These are phyloP conservation scores for Coptodon bakossiorum DNA, from an alignment of 2,113 vertebrate genomes.

Conservation along the genomic window DNA sequence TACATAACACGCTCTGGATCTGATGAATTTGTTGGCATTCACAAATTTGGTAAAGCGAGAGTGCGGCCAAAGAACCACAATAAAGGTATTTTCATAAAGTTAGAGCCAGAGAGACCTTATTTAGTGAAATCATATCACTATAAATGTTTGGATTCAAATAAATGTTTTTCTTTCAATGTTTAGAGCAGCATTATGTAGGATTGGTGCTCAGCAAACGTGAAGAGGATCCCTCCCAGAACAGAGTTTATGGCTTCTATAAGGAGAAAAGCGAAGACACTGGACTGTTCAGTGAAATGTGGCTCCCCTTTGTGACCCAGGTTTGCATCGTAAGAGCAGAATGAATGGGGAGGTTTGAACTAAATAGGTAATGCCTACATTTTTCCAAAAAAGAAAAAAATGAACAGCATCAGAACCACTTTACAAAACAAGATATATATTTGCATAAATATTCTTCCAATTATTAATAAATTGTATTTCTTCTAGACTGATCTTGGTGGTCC, in stretches of 20 bases:
- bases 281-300: slow-evolving; percentile 26
- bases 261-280: slow-evolving; percentile 18
- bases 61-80: background rate
- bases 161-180: background rate
- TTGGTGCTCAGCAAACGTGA: slow-evolving; percentile 19
- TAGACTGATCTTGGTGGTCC: slow-evolving; percentile 61
- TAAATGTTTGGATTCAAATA: background rate
- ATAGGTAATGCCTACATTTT: no score
- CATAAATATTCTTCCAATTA: no score
- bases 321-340: slow-evolving; percentile 56
- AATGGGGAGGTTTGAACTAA: no score
- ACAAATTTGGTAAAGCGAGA: slow-evolving; percentile 22
- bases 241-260: slow-evolving; percentile 58
- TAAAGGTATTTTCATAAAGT: slow-evolving; percentile 37
- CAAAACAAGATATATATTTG: no score
- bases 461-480: background rate
- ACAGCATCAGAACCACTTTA: no score
- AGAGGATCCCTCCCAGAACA: slow-evolving; percentile 13
- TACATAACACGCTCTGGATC: slow-evolving; percentile 37
- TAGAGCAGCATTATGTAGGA: slow-evolving; percentile 61
- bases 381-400: no score
- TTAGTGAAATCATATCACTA: background rate
- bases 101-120: accelerated
- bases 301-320: slow-evolving; percentile 58
- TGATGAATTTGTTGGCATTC: background rate